These are phyloP conservation scores for Chloroclystis v-ata DNA, from an alignment of 2,888 invertebrate genomes.

Conservation along the genomic window DNA sequence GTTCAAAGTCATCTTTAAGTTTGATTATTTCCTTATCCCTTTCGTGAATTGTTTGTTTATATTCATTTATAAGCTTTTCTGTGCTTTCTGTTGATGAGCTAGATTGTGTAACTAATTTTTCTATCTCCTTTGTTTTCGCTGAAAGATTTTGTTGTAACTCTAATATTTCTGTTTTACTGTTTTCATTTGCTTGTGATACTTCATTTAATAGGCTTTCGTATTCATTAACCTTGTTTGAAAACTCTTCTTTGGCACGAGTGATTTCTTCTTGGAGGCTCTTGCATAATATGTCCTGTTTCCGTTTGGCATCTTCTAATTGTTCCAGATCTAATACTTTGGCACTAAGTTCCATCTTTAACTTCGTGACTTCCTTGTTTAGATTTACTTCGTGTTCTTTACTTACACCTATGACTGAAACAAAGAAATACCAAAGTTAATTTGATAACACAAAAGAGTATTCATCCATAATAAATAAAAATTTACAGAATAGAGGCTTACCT, in stretches of 20 bases:
- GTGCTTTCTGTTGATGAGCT: constrained; percentile 55
- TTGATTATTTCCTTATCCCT: constrained; percentile 76
- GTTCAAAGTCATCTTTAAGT: constrained; percentile 69
- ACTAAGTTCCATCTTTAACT: constrained; percentile 76
- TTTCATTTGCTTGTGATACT: constrained; percentile 63
- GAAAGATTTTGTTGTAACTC: constrained; percentile 60
- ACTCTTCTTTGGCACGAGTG: constrained; percentile 55
- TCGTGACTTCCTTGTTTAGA: constrained; percentile 72
- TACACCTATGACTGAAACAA: constrained; percentile 59
- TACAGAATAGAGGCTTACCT: constrained; percentile 57
- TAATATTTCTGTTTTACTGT: constrained; percentile 60
- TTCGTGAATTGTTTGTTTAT: constrained; percentile 71
- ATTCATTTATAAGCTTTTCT: constrained; percentile 65
- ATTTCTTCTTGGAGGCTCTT: constrained; percentile 65
- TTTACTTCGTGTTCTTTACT: constrained; percentile 72
- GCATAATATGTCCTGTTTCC: constrained; percentile 56
- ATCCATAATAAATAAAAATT: too few species aligned
- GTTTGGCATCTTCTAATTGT: constrained; percentile 62
- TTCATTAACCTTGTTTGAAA: constrained; percentile 64
- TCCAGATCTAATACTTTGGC: constrained; percentile 76
- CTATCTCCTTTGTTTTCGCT: constrained; percentile 61
- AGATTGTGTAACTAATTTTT: constrained; percentile 59
- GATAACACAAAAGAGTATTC: too few species aligned
- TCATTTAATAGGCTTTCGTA: constrained; percentile 66
- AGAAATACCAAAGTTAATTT: not conserved